Conservation (phyloP, 2,888 invertebrate genomes). For the Callosobruchus maculatus region DNA sequence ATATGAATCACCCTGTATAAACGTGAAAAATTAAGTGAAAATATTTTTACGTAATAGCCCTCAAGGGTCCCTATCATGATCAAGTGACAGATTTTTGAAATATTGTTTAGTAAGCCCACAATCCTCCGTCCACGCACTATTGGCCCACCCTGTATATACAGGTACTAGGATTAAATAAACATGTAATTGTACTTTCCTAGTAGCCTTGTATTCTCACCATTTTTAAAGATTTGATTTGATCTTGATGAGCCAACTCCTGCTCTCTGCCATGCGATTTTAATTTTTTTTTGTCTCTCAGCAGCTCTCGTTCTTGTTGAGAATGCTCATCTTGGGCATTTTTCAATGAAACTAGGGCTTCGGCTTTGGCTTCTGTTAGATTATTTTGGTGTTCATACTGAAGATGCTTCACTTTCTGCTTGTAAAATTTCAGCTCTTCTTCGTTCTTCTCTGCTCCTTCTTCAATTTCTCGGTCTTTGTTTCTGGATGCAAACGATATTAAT, state of each 20-base stretch:
- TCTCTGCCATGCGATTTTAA: conserved; percentile 67
- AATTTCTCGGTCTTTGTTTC: conserved; percentile 81
- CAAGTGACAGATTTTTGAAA: too few species aligned
- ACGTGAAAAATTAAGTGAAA: too few species aligned
- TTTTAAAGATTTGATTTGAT: conserved; percentile 69
- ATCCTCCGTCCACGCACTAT: too few species aligned
- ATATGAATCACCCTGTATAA: too few species aligned
- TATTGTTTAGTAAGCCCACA: too few species aligned
- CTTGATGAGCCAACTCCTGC: conserved; percentile 65
- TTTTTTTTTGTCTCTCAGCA: conserved; percentile 70
- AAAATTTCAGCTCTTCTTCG: conserved; percentile 81
- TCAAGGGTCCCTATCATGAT: too few species aligned
- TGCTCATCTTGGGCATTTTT: conserved; percentile 84
- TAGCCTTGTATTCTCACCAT: conserved; percentile 52
- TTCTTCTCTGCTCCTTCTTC: conserved; percentile 85
- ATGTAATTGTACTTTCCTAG: too few species aligned
- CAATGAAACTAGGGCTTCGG: conserved; percentile 77
- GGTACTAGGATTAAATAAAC: too few species aligned
- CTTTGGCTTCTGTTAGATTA: conserved; percentile 77
- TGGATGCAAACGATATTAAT: conserved; percentile 8
- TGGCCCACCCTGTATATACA: too few species aligned
- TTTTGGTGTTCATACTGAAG: conserved; percentile 88
- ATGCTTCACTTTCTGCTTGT: conserved; percentile 91
- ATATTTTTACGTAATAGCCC: too few species aligned
- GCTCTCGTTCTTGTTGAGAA: conserved; percentile 68